Conservation (phyloP, 1,140 invertebrate species). For the Mylabris phalerata region DNA sequence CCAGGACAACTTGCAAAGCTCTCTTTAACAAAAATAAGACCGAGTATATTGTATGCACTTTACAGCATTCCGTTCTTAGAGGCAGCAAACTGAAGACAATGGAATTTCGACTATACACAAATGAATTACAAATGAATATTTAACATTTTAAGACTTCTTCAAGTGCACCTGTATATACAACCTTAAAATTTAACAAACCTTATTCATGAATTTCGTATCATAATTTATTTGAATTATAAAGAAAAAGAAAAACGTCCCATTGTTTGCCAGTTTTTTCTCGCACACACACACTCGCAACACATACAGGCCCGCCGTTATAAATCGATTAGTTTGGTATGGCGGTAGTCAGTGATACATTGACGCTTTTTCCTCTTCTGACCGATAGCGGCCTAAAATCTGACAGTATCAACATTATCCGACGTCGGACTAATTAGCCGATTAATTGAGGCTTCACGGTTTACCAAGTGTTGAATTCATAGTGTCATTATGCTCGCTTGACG, state of each 20-base stretch:
- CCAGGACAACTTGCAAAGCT: slow-evolving; percentile 13
- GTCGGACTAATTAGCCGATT: slow-evolving; percentile 9
- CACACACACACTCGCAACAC: too few relatives aligned
- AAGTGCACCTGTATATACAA: too few relatives aligned
- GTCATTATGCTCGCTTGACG: slow-evolving; percentile 4
- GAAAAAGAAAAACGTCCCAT: too few relatives aligned
- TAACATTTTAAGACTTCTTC: too few relatives aligned
- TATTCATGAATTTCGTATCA: too few relatives aligned
- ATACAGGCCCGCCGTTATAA: too few relatives aligned
- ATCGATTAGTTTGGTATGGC: too few relatives aligned
- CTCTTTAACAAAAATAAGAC: slow-evolving; percentile 15
- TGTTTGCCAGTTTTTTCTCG: too few relatives aligned
- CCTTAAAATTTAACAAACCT: too few relatives aligned
- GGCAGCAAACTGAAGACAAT: slow-evolving; percentile 4
- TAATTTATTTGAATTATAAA: too few relatives aligned
- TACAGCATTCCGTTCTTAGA: slow-evolving; percentile 4
- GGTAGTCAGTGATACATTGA: too few relatives aligned
- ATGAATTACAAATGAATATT: not conserved
- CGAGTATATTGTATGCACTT: slow-evolving; percentile 9
- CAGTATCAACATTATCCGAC: slow-evolving; percentile 7
- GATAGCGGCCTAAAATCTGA: slow-evolving; percentile 3
- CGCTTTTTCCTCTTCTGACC: too few relatives aligned
- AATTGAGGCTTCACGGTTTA: slow-evolving; percentile 16
- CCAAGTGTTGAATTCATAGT: slow-evolving; percentile 13
- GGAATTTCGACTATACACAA: slow-evolving; percentile 10